Base-by-base conservation (phyloP, 2,113 vertebrate genomes). In the Dromas ardeola region DNA sequence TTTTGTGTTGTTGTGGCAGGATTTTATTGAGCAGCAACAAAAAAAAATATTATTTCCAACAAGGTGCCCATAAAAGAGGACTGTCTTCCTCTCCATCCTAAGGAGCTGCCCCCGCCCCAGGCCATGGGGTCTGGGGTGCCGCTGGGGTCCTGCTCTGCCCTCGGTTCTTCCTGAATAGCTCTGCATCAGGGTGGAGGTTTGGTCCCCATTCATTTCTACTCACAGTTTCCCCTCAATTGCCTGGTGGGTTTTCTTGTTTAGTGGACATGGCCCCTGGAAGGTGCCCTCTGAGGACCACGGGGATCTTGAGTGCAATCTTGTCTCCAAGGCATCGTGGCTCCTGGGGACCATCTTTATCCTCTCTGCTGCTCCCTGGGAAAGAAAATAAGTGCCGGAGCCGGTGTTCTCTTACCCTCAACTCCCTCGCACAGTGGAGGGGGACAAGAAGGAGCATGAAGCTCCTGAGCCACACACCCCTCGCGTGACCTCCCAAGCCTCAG, bases 11-110 rank as follows among this genome's bases (percentile, higher is more conserved):
- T 87, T 90, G 93, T 87, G 84, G 81, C 74, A 96, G 22, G 84
- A 77, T 93, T 97, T 96, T 95, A 91, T 73, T 93, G 69, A 95
- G 95, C 78, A 76, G 81, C 84, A 93, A 81, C 70, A 86, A 91
- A 89, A 91, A 36, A 87, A 74, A 73, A 55, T 5, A 22, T 13
- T 30, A 72, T 95, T 96, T 95, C 71, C 74, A 91, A 40, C 0
- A 1, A 88, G 58, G 16, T 61, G 53, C 58, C 78, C 72, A 74
- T 88, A 69, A 80, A 79, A 76, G 70, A 89, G 19, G 32, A 30
- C 56, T 56, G 40, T 53, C 36, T 50, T 43, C 62, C 30, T 65
- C n/a, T 63, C 27, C 53, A 23, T 67, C 43, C 36, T 34, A 10
- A 73, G 81, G 27, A 84, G 40, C 10, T 78, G 53, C 25, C 34